These are phyloP conservation scores for Steinernema feltiae DNA, from an alignment of 1,140 invertebrate species.

Conservation along the genomic window DNA sequence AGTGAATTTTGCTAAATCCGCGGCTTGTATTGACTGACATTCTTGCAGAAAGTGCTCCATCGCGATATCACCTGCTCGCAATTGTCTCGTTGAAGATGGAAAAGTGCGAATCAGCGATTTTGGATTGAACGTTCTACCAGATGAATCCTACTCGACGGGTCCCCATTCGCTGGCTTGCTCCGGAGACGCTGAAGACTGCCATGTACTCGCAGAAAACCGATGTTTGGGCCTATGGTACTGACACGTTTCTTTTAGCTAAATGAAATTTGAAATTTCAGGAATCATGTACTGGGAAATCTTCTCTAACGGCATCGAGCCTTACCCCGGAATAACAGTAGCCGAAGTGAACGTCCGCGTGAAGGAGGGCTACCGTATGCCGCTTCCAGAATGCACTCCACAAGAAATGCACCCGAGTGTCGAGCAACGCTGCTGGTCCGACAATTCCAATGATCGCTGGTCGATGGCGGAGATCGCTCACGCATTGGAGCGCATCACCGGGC, in stretches of 20 bases:
- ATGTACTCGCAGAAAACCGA: conserved; percentile 13
- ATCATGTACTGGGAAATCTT: conserved; percentile 19
- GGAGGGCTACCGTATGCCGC: conserved; percentile 21
- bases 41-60: conserved; percentile 85
- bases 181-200: neutral
- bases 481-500: neutral
- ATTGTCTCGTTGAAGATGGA: conserved; percentile 58
- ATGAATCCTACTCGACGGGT: conserved; percentile 11
- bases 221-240: conserved; percentile 21
- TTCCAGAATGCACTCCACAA: neutral
- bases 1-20: neutral
- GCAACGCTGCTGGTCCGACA: conserved; percentile 21
- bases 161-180: conserved; percentile 20
- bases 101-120: conserved; percentile 22
- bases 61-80: conserved; percentile 89
- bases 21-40: neutral
- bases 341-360: neutral
- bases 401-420: neutral
- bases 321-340: conserved; percentile 19
- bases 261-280: neutral
- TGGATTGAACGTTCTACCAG: conserved; percentile 12
- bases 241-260: neutral
- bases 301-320: conserved; percentile 25
- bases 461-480: conserved; percentile 12
- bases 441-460: conserved; percentile 16